Evolutionary conservation across 2,797 vertebrate genomes (phyloP).

Genomic region (Spondyliosoma cantharus): DNA sequence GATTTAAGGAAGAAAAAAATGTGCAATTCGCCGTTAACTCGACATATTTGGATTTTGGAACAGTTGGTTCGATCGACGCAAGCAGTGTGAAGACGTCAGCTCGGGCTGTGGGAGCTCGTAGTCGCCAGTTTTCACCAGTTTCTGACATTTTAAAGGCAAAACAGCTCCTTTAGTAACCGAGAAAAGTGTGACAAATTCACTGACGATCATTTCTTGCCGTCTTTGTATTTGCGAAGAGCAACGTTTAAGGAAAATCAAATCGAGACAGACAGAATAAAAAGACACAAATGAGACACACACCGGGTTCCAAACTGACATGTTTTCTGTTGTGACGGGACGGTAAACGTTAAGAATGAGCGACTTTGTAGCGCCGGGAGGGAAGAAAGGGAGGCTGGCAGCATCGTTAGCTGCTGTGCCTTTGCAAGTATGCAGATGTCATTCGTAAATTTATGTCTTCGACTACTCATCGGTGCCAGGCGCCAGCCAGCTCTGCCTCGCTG

Average conservation of each 20-base stretch:
- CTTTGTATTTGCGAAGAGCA: background rate
- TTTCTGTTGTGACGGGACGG: slow-evolving; percentile 21
- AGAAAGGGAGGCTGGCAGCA: slow-evolving; percentile 4
- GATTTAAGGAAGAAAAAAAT: too few relatives aligned
- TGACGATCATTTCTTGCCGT: background rate
- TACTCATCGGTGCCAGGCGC: slow-evolving; percentile 49
- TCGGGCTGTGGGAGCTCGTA: background rate
- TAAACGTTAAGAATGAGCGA: slow-evolving; percentile 37
- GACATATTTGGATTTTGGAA: background rate
- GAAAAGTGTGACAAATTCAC: background rate
- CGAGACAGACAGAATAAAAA: background rate
- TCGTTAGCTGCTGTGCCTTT: background rate
- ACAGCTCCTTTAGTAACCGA: background rate
- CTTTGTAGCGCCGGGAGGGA: slow-evolving; percentile 32
- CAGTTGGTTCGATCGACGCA: background rate
- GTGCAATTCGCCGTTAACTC: too few relatives aligned
- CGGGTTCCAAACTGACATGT: slow-evolving; percentile 29
- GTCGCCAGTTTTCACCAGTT: background rate
- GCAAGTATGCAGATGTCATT: slow-evolving; percentile 28
- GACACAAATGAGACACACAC: slow-evolving; percentile 1
- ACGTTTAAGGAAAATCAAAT: background rate
- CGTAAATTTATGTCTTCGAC: slow-evolving; percentile 44
- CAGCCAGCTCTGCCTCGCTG: slow-evolving; percentile 17
- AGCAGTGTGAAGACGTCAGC: background rate
- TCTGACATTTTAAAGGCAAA: slow-evolving; percentile 7